phyloP scores from a whole-genome alignment of 2,888 invertebrate genomes.

The Blomia tropicalis region DNA sequence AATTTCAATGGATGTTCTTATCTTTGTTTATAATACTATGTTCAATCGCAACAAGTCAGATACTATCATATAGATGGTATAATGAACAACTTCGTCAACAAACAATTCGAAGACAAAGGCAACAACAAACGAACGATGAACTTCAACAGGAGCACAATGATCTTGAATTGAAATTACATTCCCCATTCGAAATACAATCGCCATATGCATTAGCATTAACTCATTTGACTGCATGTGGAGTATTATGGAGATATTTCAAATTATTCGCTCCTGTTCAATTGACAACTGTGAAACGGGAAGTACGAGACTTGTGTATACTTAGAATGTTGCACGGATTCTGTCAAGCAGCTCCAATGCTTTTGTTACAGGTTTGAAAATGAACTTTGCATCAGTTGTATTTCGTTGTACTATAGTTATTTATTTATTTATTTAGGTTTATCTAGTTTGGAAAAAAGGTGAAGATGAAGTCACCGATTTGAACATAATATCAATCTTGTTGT shows the following conservation, averaged over 20 bases:
- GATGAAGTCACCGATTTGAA: conserved; percentile 54
- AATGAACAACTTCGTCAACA: not conserved
- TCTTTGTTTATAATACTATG: conserved; percentile 53
- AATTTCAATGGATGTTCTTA: conserved; percentile 28
- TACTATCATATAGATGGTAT: conserved; percentile 36
- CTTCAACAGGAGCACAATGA: conserved; percentile 5
- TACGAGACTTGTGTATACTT: conserved; percentile 51
- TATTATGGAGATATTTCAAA: conserved; percentile 54
- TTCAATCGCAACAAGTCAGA: conserved; percentile 51
- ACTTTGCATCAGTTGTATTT: not conserved
- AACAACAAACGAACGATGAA: conserved; percentile 10
- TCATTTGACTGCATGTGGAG: conserved; percentile 38
- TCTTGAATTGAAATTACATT: conserved; percentile 22
- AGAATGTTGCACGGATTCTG: conserved; percentile 70
- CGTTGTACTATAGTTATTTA: not conserved
- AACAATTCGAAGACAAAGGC: not conserved
- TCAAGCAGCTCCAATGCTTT: conserved; percentile 70
- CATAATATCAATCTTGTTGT: conserved; percentile 60
- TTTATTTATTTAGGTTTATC: conserved; percentile 53
- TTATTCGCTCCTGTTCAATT: conserved; percentile 67
- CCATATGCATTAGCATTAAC: conserved; percentile 29
- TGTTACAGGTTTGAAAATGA: conserved; percentile 39
- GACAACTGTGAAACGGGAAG: conserved; percentile 62
- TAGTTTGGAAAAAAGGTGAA: conserved; percentile 43
- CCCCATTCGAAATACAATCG: conserved; percentile 42